Conservation (phyloP, 2,797 vertebrate genomes). For the Prunella strophiata region DNA sequence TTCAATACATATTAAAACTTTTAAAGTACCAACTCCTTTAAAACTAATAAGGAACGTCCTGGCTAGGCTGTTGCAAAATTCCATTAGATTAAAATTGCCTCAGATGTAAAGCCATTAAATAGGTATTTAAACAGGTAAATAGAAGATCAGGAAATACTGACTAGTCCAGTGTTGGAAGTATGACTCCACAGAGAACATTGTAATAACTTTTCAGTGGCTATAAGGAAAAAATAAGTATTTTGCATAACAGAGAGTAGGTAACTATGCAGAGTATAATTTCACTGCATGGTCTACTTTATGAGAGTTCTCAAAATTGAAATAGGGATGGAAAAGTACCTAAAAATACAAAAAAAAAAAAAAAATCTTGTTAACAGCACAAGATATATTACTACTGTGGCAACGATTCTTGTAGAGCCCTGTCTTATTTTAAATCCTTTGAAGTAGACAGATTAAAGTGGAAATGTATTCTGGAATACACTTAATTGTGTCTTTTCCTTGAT, state of each 20-base stretch:
- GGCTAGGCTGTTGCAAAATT: neutral
- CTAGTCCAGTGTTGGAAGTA: neutral
- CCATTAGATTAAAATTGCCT: slow-evolving; percentile 7
- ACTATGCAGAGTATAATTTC: neutral
- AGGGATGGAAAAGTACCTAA: neutral
- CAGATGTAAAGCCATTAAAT: neutral
- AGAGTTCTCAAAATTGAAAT: neutral
- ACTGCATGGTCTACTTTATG: neutral
- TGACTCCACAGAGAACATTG: neutral
- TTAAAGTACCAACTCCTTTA: neutral
- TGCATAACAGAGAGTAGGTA: neutral
- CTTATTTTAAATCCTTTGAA: neutral
- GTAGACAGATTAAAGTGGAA: neutral
- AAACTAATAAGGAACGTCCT: neutral
- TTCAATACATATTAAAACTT: slow-evolving; percentile 1
- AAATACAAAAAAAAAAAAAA: neutral
- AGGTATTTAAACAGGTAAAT: slow-evolving; percentile 5
- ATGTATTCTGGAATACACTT: neutral
- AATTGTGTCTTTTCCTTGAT: neutral
- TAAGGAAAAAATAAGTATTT: neutral
- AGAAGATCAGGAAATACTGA: neutral
- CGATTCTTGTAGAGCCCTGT: neutral
- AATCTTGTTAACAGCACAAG: neutral
- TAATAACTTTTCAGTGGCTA: neutral
- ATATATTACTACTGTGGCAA: neutral